Evolutionary conservation across 1,140 invertebrate species (phyloP), one percentile per base, ranked within the genome.

Genomic region (Saccostrea glomerata): DNA sequence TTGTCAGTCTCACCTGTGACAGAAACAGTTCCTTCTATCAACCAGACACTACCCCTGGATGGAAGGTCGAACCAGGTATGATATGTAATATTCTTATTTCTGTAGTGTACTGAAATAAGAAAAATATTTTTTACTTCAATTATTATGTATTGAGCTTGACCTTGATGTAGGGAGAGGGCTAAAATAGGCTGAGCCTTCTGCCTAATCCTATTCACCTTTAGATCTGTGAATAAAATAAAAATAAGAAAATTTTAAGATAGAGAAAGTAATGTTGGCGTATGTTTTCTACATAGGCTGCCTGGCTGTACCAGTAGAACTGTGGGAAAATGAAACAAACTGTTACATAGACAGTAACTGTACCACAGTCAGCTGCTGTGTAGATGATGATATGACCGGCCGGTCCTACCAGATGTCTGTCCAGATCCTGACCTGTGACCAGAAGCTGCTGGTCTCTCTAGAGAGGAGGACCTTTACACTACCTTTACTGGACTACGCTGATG

Each of bases 341-440:
- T 85, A 85, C 84, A 13, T 85, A 13, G 56, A 85, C 84, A 85
- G 36, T n/a, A 85, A 54, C 17, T 85, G 84, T 23, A 54, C 55
- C 12, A 36, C 17, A 7, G 30, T 85, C 30, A 36, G 30, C 17
- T 85, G 84, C 55, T 85, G 84, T n/a, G 30, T 85, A 20, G 84
- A 85, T 58, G 84, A 85, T 55, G 82, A 84, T 5, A 23, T 84
- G 47, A 84, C 47, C 20, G 82, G 47, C 12, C 55, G 25, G 25
- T 84, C 82, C 2, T 84, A 55, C 13, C 55, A 55, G 20, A 15
- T 84, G 47, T 84, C 82, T 25, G 55, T 84, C 6, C 23, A 55
- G 82, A 84, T 84, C 40, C 3, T 55, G 40, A 54, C 82, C 55
- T 84, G 82, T 84, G 82, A 84, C 40, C 0, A 84, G 36, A 55